Evolutionary conservation across 2,797 vertebrate species (phyloP).

Genomic region (Melanotaenia parkinsoni): DNA sequence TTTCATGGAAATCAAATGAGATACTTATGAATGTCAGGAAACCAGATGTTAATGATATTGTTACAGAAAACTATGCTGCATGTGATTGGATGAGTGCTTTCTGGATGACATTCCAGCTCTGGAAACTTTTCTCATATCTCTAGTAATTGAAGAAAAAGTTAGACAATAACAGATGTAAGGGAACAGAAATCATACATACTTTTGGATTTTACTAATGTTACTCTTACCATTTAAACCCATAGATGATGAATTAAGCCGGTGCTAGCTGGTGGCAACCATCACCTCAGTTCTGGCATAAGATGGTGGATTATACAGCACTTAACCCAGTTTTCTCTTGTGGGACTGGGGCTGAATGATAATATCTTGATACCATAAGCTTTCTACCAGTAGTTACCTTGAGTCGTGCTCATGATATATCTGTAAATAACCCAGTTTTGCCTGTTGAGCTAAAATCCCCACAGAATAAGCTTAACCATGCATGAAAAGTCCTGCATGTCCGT

Average conservation of each 20-base stretch:
- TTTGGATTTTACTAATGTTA: not conserved
- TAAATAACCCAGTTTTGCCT: constrained; percentile 48
- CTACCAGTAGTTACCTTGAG: constrained; percentile 15
- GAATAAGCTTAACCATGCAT: constrained; percentile 71
- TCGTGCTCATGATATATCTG: constrained; percentile 17
- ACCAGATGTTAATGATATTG: no score
- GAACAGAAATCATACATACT: not conserved
- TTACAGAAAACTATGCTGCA: not conserved
- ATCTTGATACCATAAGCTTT: constrained; percentile 18
- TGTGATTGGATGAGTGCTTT: not conserved
- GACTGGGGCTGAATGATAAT: not conserved
- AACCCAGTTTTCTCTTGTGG: not conserved
- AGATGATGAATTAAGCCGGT: not conserved
- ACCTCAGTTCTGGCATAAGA: not conserved
- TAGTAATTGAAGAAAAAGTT: not conserved
- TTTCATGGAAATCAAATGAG: no score
- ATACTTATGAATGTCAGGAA: no score
- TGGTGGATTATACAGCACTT: constrained; percentile 5
- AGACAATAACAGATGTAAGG: not conserved
- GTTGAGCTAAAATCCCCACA: constrained; percentile 40
- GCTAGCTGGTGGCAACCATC: not conserved
- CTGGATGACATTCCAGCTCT: not conserved
- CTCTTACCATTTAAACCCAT: not conserved
- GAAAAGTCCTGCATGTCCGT: constrained; percentile 65
- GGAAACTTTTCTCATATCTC: no score